Evolutionary conservation across 2,888 invertebrate genomes (phyloP), one percentile per base, ranked within the genome.

Genomic region (Dimorphilus gyrociliatus): DNA sequence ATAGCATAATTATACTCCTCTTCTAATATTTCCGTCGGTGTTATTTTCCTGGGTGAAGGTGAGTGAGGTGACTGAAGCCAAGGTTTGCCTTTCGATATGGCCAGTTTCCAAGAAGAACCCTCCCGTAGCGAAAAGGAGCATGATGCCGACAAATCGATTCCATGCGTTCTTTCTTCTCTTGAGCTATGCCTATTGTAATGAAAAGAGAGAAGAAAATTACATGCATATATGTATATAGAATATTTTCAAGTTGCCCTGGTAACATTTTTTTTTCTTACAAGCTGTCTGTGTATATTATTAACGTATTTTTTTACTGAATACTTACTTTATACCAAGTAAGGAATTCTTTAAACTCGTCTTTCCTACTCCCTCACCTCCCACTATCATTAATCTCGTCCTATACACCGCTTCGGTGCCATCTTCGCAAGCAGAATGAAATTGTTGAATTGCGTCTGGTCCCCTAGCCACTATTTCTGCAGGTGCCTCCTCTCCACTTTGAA

Each of bases 381-480:
- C 53, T 8, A 64, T 39, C 48, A 61, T 54, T 12, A 64, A 48
- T 7, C 61, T 39, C 5, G 62, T 57, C 14, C 57, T 46, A 37
- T 50, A 55, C 16, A 58, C 50, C 1, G 61, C 42, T 31, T 48
- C 48, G 23, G 55, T 56, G n/a, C 63, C 63, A 10, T 49, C 44
- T 12, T 47, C 45, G 38, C 62, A 57, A 1, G 61, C 58, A 34
- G 47, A 40, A 29, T 62, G 56, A 39, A 54, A 63, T 3, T 57
- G 56, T 21, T 43, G 41, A 15, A 61, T 42, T 3, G 62, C 60
- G 30, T 56, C 53, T 10, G 52, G 51, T 4, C 63, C 63, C 16
- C 59, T 46, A 3, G 59, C 59, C 19, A 52, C 37, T n/a, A 63
- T 61, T 43, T 63, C 63, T 34, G 51, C 48, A 1, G 61, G 61